Evolutionary conservation across 1,140 invertebrate genomes (phyloP).

Genomic region (Scaptomyza pallida): DNA sequence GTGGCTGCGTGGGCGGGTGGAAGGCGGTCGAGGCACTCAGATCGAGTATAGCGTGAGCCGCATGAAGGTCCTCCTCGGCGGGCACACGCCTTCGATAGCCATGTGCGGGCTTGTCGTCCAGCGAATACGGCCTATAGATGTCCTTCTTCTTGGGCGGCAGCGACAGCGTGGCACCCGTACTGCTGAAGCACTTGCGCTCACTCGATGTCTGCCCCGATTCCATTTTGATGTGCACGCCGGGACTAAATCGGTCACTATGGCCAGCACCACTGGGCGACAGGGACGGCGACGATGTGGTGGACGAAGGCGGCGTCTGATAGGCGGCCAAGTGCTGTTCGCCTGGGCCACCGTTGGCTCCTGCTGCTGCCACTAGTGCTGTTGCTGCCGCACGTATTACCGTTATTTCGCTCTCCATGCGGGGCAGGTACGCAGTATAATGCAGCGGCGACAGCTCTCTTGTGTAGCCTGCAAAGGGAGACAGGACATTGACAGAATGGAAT

Average conservation of each 20-base stretch:
- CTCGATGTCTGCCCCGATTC: conserved; percentile 72
- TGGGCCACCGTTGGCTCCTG: conserved; percentile 34
- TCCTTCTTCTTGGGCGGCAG: conserved; percentile 94
- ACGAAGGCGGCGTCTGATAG: conserved; percentile 81
- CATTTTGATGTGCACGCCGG: conserved; percentile 62
- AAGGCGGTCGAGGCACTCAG: conserved; percentile 92
- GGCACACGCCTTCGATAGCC: conserved; percentile 86
- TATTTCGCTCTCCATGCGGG: conserved; percentile 85
- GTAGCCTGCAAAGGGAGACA: conserved; percentile 84
- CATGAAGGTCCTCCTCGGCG: conserved; percentile 91
- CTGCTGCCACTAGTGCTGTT: conserved; percentile 76
- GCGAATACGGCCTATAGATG: conserved; percentile 93
- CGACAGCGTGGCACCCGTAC: conserved; percentile 91
- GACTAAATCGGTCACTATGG: conserved; percentile 64
- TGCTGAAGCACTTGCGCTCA: conserved; percentile 89
- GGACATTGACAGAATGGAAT: not conserved
- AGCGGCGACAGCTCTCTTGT: conserved; percentile 87
- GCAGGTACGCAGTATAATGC: conserved; percentile 87
- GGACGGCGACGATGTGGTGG: conserved; percentile 76
- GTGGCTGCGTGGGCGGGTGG: conserved; percentile 85
- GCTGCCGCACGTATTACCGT: conserved; percentile 84
- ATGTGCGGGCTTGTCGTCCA: conserved; percentile 87
- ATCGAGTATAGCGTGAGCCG: conserved; percentile 93
- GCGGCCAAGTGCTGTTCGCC: conserved; percentile 55
- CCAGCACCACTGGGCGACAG: conserved; percentile 66